phyloP scores from a whole-genome alignment of 2,797 vertebrate species.

The Tangara arthus region DNA sequence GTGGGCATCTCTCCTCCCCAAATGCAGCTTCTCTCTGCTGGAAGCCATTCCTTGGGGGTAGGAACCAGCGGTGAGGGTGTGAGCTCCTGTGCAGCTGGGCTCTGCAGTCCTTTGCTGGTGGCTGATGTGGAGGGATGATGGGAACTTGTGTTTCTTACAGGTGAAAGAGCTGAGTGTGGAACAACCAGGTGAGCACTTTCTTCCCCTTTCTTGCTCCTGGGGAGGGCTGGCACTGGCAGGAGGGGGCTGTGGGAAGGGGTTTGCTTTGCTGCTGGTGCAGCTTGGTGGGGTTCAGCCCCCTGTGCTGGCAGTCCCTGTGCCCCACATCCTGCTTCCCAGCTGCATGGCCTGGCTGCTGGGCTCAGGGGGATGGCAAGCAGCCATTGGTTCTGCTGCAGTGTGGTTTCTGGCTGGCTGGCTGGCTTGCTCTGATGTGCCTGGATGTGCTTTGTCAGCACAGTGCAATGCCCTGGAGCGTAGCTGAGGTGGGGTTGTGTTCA shows the following conservation, averaged over 20 bases:
- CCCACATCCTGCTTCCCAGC: background rate
- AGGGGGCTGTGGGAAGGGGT: background rate
- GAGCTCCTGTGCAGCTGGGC: background rate
- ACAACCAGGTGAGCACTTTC: constrained; percentile 89
- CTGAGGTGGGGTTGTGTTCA: background rate
- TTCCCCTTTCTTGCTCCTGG: background rate
- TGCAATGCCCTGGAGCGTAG: background rate
- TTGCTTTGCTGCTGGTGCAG: background rate
- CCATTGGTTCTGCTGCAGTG: background rate
- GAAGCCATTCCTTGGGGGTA: background rate
- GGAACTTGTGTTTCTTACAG: constrained; percentile 73
- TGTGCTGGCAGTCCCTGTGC: background rate
- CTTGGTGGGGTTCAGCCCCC: background rate
- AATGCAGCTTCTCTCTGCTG: background rate
- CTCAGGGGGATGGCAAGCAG: background rate
- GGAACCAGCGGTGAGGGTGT: background rate
- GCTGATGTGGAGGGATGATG: background rate
- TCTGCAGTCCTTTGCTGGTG: background rate
- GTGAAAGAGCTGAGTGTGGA: constrained; percentile 94
- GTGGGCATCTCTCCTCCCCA: background rate
- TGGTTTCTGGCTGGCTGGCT: background rate
- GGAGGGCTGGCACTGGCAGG: background rate
- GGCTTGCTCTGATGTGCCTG: background rate
- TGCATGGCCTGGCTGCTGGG: background rate
- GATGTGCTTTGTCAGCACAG: background rate